Evolutionary conservation across 2,888 invertebrate species (phyloP), one percentile per base, ranked within the genome.

Genomic region (Cryptosula pallasiana): DNA sequence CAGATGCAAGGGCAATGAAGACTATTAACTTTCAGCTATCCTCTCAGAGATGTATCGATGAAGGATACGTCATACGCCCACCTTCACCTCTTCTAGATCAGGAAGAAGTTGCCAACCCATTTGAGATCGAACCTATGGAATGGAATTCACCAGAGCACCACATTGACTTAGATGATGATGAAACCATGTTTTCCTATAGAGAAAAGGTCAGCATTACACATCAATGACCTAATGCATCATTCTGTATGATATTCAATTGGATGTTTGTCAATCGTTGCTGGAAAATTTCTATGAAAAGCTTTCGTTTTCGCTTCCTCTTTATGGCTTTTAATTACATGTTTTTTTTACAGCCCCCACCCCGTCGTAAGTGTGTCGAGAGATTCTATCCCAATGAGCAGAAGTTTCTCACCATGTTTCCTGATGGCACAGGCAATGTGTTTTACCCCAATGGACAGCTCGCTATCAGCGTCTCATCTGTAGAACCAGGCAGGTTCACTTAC

Each of bases 21-120:
- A 84, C 84, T 0, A 83, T 84, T 57, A 84, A 84, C 76, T 84
- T 83, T 74, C 82, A 82, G 77, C 75, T 84, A 69, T 84, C 84
- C 0, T 83, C 83, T 1, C 81, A 82, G 76, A 78, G 78, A 72
- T 84, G 82, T 74, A 74, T 83, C 36, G 83, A 83, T 72, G 83
- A 83, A 71, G 84, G 84, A 0, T 84, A 83, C 83, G 84, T 84
- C 0, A 74, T 83, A 16, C 73, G 82, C 13, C 78, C 81, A 0
- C 83, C 83, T 0, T 80, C 78, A 34, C 83, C 83, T 0, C 73
- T 80, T 5, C 29, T 72, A 5, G 73, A 77, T 0, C 75, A 76
- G 1, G 81, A 80, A 1, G 76, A 76, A 2, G 78, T 78, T 0
- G 78, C 76, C 23, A 79, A 82, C 54, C 75, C 78, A 1, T 81